Percentiles rank a stretch among this genome's conserved stretches.
Conservation (phyloP, 2,797 vertebrate species). For the Pterois miles region DNA sequence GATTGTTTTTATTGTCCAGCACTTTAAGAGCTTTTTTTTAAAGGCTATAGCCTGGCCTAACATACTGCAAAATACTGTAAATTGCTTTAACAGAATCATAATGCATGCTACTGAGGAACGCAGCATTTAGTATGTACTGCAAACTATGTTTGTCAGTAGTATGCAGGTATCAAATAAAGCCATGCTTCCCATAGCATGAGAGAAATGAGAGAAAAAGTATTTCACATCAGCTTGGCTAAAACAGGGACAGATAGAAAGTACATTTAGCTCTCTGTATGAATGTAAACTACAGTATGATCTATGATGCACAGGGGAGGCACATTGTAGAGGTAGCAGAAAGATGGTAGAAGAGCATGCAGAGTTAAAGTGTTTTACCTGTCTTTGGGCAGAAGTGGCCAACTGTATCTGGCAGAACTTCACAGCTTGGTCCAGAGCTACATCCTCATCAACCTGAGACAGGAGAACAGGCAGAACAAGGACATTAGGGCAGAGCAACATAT, state of each 20-base stretch:
- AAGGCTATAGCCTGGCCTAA: too few species aligned
- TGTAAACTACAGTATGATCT: background rate
- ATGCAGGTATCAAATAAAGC: too few species aligned
- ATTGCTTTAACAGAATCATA: too few species aligned
- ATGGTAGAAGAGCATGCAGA: slow-evolving; percentile 1
- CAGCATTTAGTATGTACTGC: too few species aligned
- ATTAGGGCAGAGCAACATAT: slow-evolving; percentile 11
- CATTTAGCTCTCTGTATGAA: background rate
- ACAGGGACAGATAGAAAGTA: background rate
- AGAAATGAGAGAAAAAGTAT: background rate
- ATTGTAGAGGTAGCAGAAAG: background rate
- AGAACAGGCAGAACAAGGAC: slow-evolving; percentile 36
- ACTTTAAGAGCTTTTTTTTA: too few species aligned
- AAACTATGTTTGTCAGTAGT: too few species aligned
- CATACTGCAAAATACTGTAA: too few species aligned
- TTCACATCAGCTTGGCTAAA: background rate
- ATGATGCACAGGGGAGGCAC: background rate
- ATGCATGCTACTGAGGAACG: too few species aligned
- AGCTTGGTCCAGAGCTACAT: slow-evolving; percentile 95
- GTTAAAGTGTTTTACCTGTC: slow-evolving; percentile 87
- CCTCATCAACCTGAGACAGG: slow-evolving; percentile 92
- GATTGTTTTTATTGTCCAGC: too few species aligned
- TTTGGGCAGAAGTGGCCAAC: slow-evolving; percentile 91
- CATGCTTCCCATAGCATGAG: background rate
- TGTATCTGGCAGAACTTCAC: slow-evolving; percentile 99